Conservation (phyloP, 2,797 vertebrate genomes). For the Gymnothorax reevesii region DNA sequence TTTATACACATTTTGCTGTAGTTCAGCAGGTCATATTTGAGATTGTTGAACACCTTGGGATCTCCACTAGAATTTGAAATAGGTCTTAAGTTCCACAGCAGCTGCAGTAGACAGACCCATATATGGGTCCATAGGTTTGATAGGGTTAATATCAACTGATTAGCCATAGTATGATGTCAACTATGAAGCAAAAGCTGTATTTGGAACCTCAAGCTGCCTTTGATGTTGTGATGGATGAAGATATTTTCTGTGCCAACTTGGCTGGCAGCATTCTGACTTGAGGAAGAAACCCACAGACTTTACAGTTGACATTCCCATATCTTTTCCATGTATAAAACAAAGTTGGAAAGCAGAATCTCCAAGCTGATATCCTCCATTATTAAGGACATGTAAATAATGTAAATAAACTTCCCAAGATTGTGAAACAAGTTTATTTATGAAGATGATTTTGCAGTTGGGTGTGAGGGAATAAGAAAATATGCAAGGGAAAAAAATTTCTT, state of each 20-base stretch:
- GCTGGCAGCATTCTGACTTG: not conserved
- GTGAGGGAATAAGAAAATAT: constrained; percentile 49
- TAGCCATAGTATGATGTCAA: too few species aligned
- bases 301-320: not conserved
- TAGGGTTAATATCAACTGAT: too few species aligned
- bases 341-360: not conserved
- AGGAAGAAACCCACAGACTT: not conserved
- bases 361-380: constrained; percentile 30
- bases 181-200: not conserved
- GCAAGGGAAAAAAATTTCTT: constrained; percentile 61
- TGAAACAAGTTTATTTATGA: constrained; percentile 53
- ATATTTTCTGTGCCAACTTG: not conserved
- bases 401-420: constrained; percentile 62
- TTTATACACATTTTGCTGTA: too few species aligned
- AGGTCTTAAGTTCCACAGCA: too few species aligned
- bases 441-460: constrained; percentile 44
- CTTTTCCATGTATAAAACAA: not conserved
- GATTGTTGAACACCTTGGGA: too few species aligned
- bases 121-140: too few species aligned
- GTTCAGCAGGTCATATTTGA: too few species aligned
- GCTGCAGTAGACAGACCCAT: too few species aligned
- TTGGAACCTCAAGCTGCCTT: not conserved
- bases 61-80: too few species aligned
- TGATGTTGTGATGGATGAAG: not conserved
- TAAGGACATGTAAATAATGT: constrained; percentile 73